Conservation (phyloP, 2,797 vertebrate genomes). For the Propithecus perrieri region DNA sequence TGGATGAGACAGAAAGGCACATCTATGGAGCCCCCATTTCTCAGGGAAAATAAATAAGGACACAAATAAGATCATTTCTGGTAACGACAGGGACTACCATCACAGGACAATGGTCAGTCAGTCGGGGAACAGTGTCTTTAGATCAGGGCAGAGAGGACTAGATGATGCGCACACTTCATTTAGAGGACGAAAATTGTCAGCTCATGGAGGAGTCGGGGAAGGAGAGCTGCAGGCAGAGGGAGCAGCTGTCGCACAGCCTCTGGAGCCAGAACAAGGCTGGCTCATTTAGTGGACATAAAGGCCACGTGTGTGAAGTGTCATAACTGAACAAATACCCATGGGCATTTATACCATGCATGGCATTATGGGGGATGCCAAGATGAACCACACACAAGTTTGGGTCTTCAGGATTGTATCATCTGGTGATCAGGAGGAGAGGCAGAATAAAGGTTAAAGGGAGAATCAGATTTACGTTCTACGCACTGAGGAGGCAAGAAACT, state of each 20-base stretch:
- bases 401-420: not conserved
- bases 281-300: not conserved
- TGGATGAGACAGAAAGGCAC: not conserved
- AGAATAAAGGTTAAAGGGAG: not conserved
- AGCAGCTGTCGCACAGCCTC: too few species aligned
- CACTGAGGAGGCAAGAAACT: not conserved
- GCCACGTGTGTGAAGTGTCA: not conserved
- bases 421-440: not conserved
- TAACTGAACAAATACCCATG: not conserved
- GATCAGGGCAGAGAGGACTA: not conserved
- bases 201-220: not conserved
- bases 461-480: not conserved
- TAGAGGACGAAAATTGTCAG: not conserved
- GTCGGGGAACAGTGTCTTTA: not conserved
- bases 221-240: not conserved
- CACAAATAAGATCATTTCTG: not conserved
- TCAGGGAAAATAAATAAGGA: not conserved
- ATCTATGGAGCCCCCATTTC: not conserved
- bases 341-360: not conserved
- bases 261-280: not conserved
- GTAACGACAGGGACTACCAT: not conserved
- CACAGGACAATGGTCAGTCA: not conserved
- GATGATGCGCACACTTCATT: not conserved
- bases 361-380: not conserved
- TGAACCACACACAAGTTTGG: not conserved